phyloP scores from a whole-genome alignment of 2,797 vertebrate species.

The Philypnodon macrostomus region DNA sequence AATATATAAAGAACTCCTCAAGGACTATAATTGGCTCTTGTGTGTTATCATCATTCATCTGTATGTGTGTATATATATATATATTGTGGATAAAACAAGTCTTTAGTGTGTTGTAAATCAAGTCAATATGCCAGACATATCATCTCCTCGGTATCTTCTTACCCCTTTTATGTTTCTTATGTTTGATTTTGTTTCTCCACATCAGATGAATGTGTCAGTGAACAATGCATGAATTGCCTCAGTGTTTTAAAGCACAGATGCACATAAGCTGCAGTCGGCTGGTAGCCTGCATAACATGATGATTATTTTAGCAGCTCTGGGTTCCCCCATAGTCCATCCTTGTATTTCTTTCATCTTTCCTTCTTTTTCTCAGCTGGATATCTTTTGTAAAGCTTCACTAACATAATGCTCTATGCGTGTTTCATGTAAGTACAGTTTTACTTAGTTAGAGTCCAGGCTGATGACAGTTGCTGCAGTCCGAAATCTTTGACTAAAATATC shows the following conservation, averaged over 20 bases:
- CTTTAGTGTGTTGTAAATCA: no score
- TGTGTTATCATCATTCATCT: no score
- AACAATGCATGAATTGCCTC: conserved; percentile 39
- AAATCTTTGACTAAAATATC: conserved; percentile 3
- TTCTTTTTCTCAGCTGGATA: conserved; percentile 18
- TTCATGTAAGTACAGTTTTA: conserved; percentile 7
- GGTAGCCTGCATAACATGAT: conserved; percentile 29
- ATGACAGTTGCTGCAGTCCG: neutral
- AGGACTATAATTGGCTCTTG: no score
- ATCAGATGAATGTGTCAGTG: conserved; percentile 46
- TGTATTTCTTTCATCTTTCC: conserved; percentile 16
- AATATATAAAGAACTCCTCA: no score
- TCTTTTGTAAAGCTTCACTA: conserved; percentile 2
- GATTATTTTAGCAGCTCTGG: conserved; percentile 34
- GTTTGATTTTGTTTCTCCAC: conserved; percentile 38
- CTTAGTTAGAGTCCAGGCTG: conserved; percentile 1
- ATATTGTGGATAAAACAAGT: no score
- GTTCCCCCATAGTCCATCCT: conserved; percentile 10
- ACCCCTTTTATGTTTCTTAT: conserved; percentile 13
- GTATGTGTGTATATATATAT: no score
- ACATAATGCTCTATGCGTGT: neutral
- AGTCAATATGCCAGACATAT: no score
- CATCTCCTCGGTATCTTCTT: neutral
- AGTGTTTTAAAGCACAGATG: conserved; percentile 22
- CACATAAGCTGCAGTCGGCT: conserved; percentile 12